phyloP scores from a whole-genome alignment of 2,113 vertebrate genomes.

The Spermophilus dauricus region DNA sequence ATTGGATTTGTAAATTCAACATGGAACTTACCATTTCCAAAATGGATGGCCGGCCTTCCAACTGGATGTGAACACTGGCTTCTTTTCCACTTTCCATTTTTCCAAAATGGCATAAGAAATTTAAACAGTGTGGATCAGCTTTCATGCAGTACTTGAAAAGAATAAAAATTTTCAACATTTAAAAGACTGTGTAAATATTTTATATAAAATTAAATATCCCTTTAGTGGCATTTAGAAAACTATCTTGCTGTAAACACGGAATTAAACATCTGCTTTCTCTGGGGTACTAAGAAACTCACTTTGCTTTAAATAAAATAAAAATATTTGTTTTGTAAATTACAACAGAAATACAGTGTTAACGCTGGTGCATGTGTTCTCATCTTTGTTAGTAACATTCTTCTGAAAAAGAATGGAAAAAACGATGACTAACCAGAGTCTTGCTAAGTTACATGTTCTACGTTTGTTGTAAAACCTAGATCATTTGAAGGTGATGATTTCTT shows the following conservation, averaged over 20 bases:
- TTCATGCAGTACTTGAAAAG: conserved; percentile 92
- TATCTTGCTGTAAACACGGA: not conserved
- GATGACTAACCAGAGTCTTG: not conserved
- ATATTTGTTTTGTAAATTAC: conserved; percentile 54
- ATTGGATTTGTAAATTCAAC: not conserved
- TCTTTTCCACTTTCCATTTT: conserved; percentile 94
- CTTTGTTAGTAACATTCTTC: conserved; percentile 28
- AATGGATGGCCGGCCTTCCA: conserved; percentile 92
- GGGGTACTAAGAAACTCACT: not conserved
- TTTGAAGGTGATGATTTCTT: not conserved
- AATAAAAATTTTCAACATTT: not conserved
- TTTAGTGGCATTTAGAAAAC: not conserved
- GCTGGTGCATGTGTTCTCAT: not conserved
- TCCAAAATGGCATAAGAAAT: conserved; percentile 92
- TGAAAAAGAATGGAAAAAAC: not conserved
- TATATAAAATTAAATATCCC: not conserved
- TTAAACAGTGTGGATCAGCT: conserved; percentile 91
- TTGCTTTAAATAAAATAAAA: conserved; percentile 35
- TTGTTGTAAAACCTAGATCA: not conserved
- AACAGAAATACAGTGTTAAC: not conserved
- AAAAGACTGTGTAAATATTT: not conserved
- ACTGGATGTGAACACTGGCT: conserved; percentile 90
- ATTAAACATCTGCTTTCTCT: not conserved
- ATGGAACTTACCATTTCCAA: conserved; percentile 88
- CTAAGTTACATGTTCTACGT: not conserved